Conservation (phyloP, 1,140 invertebrate genomes). For the Drosophila melanica region DNA sequence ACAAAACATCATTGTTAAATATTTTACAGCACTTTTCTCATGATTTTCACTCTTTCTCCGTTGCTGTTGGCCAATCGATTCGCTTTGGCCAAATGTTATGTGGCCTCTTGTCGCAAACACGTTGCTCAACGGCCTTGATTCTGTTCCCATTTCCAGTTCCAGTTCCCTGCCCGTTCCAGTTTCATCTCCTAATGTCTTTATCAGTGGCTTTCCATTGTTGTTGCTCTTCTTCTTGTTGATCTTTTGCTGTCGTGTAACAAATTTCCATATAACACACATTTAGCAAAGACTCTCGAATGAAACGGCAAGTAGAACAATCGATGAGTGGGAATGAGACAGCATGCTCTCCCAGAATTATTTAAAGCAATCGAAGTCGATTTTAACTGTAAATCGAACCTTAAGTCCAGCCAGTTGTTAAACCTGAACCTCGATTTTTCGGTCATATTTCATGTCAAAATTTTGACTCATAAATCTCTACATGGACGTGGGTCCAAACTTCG, state of each 20-base stretch:
- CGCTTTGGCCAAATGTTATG: conserved; percentile 67
- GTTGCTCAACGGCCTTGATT: conserved; percentile 66
- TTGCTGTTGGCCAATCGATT: conserved; percentile 61
- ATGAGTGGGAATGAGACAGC: neutral
- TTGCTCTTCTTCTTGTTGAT: conserved; percentile 30
- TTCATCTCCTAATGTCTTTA: conserved; percentile 58
- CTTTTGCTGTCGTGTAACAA: conserved; percentile 48
- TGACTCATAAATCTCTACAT: no score
- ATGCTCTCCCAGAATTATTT: neutral
- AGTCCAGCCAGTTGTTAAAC: no score
- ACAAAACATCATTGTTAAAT: conserved; percentile 28
- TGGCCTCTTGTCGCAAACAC: conserved; percentile 59
- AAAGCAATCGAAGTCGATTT: no score
- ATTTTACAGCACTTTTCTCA: conserved; percentile 3
- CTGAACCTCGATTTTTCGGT: no score
- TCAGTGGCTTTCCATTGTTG: conserved; percentile 33
- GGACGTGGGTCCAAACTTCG: no score
- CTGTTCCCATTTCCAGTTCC: conserved; percentile 29
- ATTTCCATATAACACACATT: conserved; percentile 37
- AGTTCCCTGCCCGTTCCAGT: conserved; percentile 3
- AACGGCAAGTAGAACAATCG: neutral
- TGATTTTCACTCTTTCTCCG: conserved; percentile 11
- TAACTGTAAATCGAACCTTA: no score
- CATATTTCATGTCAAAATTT: no score
- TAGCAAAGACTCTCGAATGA: neutral